These are phyloP conservation scores for Rhinoptilus africanus DNA, from an alignment of 2,113 vertebrate genomes.

Conservation along the genomic window DNA sequence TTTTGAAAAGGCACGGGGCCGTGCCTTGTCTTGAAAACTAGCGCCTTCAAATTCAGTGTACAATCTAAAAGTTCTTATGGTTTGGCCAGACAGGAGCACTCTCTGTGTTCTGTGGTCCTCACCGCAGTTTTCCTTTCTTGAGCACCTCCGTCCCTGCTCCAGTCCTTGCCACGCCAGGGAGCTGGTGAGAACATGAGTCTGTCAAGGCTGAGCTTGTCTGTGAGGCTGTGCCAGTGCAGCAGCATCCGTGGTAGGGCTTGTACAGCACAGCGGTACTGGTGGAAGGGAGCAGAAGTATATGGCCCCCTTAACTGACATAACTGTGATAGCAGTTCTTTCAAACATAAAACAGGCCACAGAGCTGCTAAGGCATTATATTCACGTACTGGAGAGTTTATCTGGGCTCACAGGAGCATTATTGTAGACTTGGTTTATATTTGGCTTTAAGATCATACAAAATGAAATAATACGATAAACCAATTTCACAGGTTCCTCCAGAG, in stretches of 20 bases:
- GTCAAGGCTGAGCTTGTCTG: neutral
- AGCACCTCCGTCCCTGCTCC: neutral
- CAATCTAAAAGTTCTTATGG: neutral
- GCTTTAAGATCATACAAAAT: slow-evolving; percentile 29
- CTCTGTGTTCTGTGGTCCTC: neutral
- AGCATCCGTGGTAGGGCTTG: neutral
- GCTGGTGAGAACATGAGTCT: neutral
- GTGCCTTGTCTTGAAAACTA: neutral
- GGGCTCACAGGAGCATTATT: slow-evolving; percentile 11
- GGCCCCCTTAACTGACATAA: neutral
- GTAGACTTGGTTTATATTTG: slow-evolving; percentile 41
- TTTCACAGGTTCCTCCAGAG: slow-evolving; percentile 46
- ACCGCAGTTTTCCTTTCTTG: neutral
- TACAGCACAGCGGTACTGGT: neutral
- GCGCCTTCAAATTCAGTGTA: neutral
- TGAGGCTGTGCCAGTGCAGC: neutral
- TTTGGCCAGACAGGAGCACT: neutral
- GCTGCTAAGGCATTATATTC: neutral
- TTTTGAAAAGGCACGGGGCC: neutral
- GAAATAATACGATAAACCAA: slow-evolving; percentile 38
- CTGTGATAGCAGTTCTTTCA: neutral
- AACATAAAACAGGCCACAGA: neutral
- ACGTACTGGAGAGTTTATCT: neutral
- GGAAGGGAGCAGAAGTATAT: neutral
- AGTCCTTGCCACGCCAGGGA: neutral